Conservation (phyloP, 2,113 vertebrate genomes). For the Halcyon senegalensis region DNA sequence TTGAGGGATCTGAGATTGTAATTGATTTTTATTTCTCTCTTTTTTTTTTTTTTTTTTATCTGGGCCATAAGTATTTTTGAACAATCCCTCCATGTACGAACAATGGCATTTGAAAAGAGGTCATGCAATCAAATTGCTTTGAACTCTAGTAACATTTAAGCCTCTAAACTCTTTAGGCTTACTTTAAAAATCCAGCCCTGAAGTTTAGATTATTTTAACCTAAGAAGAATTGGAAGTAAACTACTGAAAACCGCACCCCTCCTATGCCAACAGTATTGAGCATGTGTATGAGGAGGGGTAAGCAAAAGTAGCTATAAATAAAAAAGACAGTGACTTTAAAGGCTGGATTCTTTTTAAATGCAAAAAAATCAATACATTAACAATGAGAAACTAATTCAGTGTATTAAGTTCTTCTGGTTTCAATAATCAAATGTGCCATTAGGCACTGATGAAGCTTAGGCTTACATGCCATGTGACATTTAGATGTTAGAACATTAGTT, state of each 20-base stretch:
- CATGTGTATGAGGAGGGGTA: background rate
- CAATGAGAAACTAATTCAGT: background rate
- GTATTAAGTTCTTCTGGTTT: background rate
- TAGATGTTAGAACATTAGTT: background rate
- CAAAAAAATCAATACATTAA: background rate
- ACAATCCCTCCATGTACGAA: background rate
- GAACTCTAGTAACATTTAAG: constrained; percentile 40
- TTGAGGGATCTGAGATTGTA: background rate
- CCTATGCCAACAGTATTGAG: background rate
- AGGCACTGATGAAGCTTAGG: background rate
- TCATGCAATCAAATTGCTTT: constrained; percentile 15
- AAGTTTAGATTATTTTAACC: constrained; percentile 53
- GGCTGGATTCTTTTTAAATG: background rate
- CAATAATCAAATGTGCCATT: background rate
- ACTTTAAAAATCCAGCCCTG: constrained; percentile 46
- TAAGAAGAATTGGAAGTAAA: constrained; percentile 36
- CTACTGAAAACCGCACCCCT: background rate
- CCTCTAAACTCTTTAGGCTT: constrained; percentile 43
- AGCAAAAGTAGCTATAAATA: background rate
- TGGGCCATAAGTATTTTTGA: background rate
- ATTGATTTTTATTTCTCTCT: background rate
- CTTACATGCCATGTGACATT: rapidly evolving
- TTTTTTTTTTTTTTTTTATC: background rate
- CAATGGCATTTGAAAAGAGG: constrained; percentile 53
- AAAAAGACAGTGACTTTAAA: background rate